Conservation (phyloP, 1,140 invertebrate species). For the Campoletis sonorensis region DNA sequence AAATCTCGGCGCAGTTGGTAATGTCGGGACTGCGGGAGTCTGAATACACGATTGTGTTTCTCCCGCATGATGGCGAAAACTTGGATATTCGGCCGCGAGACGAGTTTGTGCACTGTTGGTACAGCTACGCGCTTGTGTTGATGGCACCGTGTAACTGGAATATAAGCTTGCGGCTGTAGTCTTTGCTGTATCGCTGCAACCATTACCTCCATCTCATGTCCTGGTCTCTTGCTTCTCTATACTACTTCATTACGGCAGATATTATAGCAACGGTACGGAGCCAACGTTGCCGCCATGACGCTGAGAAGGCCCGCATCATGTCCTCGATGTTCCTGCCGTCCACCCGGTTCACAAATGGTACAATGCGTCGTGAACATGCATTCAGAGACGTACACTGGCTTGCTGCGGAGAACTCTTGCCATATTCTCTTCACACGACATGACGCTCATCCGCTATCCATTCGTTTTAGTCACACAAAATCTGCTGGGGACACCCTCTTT, state of each 20-base stretch:
- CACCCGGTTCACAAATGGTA: constrained; percentile 5
- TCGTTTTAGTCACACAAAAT: too few species aligned
- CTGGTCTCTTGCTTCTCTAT: not conserved
- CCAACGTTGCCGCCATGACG: not conserved
- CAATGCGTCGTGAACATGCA: not conserved
- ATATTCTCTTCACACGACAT: not conserved
- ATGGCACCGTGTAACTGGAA: not conserved
- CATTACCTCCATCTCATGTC: not conserved
- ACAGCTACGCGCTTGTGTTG: not conserved
- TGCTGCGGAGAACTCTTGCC: not conserved
- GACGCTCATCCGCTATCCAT: too few species aligned
- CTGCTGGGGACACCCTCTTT: too few species aligned
- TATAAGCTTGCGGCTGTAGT: not conserved
- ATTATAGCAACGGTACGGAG: not conserved
- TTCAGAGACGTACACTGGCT: not conserved
- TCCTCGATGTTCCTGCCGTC: not conserved
- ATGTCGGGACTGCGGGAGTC: not conserved
- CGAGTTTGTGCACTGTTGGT: not conserved
- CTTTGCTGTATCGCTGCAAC: not conserved
- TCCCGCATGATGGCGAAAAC: constrained; percentile 1
- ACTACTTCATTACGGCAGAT: not conserved
- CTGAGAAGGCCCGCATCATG: not conserved
- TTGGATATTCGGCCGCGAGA: not conserved
- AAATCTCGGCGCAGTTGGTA: not conserved
- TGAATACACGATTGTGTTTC: not conserved